A percentile compares a stretch with the other conserved stretches of the same genome.
Evolutionary conservation across 2,113 vertebrate genomes (phyloP).

Genomic region (Pseudopodoces humilis): DNA sequence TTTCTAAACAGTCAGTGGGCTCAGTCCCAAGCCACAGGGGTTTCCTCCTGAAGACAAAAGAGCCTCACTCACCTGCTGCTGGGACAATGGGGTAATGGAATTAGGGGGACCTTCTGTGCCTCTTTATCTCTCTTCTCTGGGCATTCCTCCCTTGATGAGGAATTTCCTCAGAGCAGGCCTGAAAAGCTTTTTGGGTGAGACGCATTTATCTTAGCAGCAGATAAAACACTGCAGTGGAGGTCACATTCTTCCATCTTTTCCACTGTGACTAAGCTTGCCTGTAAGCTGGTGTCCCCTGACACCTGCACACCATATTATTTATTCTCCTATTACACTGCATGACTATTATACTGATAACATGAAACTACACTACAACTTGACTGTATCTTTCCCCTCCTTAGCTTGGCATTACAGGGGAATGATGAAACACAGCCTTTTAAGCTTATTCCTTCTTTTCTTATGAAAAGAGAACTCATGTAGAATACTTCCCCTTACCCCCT

Average conservation of each 20-base stretch:
- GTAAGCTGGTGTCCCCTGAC: not conserved
- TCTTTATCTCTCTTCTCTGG: conserved; percentile 31
- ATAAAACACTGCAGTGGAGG: not conserved
- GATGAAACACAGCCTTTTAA: not conserved
- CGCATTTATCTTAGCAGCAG: not conserved
- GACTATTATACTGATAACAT: not conserved
- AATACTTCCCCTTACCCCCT: not conserved
- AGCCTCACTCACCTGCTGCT: not conserved
- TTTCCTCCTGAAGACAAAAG: not conserved
- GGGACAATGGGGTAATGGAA: not conserved
- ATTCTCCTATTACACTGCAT: not conserved
- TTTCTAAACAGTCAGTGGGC: not conserved
- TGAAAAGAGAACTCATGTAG: not conserved
- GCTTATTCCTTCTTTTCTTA: not conserved
- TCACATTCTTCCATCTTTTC: conserved; percentile 28
- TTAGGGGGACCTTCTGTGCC: not conserved
- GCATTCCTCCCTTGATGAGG: conserved; percentile 23
- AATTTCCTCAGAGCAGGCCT: conserved; percentile 38
- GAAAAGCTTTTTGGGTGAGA: not conserved
- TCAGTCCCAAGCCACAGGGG: not conserved
- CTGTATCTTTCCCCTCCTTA: not conserved
- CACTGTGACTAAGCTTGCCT: not conserved
- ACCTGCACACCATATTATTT: not conserved
- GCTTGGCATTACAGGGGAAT: not conserved
- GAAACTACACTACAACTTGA: not conserved